Base-by-base conservation (phyloP, 2,113 vertebrate genomes). In the Caracal caracal region DNA sequence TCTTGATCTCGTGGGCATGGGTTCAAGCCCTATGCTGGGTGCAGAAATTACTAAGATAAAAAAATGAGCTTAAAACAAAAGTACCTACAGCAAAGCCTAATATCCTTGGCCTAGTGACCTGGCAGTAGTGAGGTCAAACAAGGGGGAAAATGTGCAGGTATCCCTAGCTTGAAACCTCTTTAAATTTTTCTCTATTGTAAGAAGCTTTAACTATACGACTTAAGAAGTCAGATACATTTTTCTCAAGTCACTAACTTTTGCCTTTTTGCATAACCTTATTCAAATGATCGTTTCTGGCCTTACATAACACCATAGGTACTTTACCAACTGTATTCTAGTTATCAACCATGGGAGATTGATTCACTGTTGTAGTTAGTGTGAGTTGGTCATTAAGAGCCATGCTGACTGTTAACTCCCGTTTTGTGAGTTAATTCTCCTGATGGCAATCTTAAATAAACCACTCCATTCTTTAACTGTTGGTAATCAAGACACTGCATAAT, bases 341-440 rank as follows among this genome's bases (percentile, higher is more conserved):
- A 61, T 1, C 11, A 92, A 82, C 40, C 71, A 37, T 19, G 16
- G 24, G 15, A 13, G 35, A 63, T 35, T 90, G 35, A 63, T 35
- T 90, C n/a, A 61, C 16, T 73, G 61, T 51, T 88, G 2, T 9
- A 90, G 37, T 90, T 40, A 26, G 65, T 33, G 2, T 16, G 2
- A 87, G n/a, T 30, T 81, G 11, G 51, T 90, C 70, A 73, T 73
- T 71, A 40, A 94, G 28, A 96, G 28, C n/a, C 33, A 49, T 59
- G 43, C 35, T 80, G 28, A 88, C 47, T 33, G 7, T 16, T 47
- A 95, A 33, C n/a, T 15, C 35, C 13, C 43, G 6, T 65, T 90
- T 80, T 90, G 53, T 95, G 56, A 80, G 66, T 11, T 93, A 93
- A n/a, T 88, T 85, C 4, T 71, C 71, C 49, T 85, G 11, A 76